phyloP scores from a whole-genome alignment of 64 coral and sea anemone genomes.

The Platygyra sinensis region DNA sequence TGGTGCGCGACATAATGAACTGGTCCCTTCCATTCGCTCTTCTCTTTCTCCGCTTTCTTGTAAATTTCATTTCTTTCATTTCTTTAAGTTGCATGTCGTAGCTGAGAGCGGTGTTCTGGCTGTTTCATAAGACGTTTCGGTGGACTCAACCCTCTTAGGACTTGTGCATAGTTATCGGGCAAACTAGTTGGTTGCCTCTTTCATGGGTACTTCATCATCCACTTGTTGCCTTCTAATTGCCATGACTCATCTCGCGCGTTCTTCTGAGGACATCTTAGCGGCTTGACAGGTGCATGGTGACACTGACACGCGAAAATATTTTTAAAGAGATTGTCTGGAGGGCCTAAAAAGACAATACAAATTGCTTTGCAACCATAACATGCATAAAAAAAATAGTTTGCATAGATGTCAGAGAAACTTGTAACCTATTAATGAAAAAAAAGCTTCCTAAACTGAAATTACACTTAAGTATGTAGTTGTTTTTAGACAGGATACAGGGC shows the following conservation, averaged over 20 bases:
- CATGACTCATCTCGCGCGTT: slow-evolving; percentile 44
- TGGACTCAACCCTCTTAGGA: background rate
- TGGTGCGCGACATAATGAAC: slow-evolving; percentile 1
- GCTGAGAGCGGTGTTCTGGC: background rate
- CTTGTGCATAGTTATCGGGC: slow-evolving; percentile 27
- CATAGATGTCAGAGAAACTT: too few species aligned
- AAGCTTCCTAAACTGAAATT: too few species aligned
- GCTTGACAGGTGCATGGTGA: slow-evolving; percentile 59
- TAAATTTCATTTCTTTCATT: slow-evolving; percentile 45
- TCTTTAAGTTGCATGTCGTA: slow-evolving; percentile 47
- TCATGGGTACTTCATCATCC: slow-evolving; percentile 3
- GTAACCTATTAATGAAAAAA: too few species aligned
- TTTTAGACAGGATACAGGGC: too few species aligned
- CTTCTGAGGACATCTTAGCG: slow-evolving; percentile 40
- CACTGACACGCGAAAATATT: too few species aligned
- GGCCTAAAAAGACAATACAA: too few species aligned
- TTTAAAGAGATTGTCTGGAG: too few species aligned
- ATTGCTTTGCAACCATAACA: too few species aligned
- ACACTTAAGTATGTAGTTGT: too few species aligned
- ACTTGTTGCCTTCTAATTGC: slow-evolving; percentile 47
- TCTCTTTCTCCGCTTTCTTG: slow-evolving; percentile 8
- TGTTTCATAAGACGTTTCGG: background rate
- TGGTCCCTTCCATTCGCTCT: background rate
- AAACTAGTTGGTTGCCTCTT: slow-evolving; percentile 5
- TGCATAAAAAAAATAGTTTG: too few species aligned